A percentile compares a stretch with the other conserved stretches of the same genome.
Evolutionary conservation across 2,113 vertebrate species (phyloP).

Genomic region (Acrocephalus kingi): DNA sequence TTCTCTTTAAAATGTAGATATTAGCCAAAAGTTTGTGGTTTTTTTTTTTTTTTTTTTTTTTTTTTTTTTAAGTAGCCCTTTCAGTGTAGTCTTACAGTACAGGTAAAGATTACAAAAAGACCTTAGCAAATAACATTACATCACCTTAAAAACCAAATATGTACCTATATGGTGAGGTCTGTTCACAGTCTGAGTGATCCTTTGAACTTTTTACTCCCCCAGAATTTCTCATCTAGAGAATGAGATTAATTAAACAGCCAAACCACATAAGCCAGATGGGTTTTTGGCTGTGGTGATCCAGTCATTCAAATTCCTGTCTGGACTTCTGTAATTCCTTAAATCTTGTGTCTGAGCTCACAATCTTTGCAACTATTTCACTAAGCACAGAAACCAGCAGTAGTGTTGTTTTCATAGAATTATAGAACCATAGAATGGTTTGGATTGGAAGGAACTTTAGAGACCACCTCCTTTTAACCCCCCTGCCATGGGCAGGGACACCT

Average conservation of each 20-base stretch:
- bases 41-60: too few species aligned
- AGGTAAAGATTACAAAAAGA: not conserved
- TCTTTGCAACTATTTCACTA: not conserved
- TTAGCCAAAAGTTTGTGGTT: not conserved
- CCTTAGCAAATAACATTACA: not conserved
- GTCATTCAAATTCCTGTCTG: not conserved
- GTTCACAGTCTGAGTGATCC: not conserved
- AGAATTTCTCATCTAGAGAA: not conserved
- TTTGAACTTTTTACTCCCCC: not conserved
- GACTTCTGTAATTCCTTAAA: not conserved
- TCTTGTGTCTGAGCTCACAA: not conserved
- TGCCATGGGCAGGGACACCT: not conserved
- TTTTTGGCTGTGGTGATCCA: not conserved
- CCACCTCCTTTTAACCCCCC: fast-evolving
- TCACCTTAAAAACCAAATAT: not conserved
- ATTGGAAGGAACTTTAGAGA: not conserved
- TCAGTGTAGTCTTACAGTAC: not conserved
- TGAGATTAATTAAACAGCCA: not conserved
- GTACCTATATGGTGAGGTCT: not conserved
- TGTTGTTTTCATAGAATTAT: not conserved
- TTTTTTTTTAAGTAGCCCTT: fast-evolving
- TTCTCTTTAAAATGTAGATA: not conserved
- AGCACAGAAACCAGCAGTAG: not conserved
- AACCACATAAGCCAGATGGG: not conserved
- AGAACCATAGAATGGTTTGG: not conserved